phyloP scores from a whole-genome alignment of 1,140 invertebrate genomes.

The Augochlora pura region DNA sequence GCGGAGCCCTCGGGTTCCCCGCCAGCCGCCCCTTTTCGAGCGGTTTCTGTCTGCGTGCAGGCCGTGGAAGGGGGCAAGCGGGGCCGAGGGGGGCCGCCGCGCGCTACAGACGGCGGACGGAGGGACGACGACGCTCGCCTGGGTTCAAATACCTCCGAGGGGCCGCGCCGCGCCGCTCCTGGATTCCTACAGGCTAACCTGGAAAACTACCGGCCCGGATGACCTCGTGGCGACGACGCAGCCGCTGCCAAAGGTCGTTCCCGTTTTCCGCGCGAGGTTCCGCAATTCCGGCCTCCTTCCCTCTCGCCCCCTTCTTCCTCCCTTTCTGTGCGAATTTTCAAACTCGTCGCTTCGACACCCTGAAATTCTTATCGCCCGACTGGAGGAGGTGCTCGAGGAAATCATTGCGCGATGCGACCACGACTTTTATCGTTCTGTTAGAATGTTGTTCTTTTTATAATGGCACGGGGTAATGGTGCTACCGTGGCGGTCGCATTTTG shows the following conservation, averaged over 20 bases:
- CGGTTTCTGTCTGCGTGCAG: constrained; percentile 38
- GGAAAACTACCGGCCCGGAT: constrained; percentile 47
- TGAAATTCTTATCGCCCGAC: too few relatives aligned
- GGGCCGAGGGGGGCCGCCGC: constrained; percentile 32
- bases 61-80: constrained; percentile 25
- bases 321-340: too few relatives aligned
- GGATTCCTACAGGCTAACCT: constrained; percentile 50
- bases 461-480: too few relatives aligned
- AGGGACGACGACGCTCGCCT: constrained; percentile 48
- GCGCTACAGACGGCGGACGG: constrained; percentile 50
- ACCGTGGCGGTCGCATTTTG: too few relatives aligned
- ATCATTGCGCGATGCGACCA: too few relatives aligned
- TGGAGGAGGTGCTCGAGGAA: too few relatives aligned
- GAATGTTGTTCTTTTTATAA: too few relatives aligned
- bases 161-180: constrained; percentile 50
- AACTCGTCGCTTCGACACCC: too few relatives aligned
- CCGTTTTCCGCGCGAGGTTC: neutral
- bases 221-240: constrained; percentile 46
- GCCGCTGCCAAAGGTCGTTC: constrained; percentile 42
- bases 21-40: constrained; percentile 36
- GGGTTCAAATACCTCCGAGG: constrained; percentile 67
- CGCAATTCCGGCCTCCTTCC: constrained; percentile 8
- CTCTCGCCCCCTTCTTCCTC: too few relatives aligned
- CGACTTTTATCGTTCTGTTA: too few relatives aligned
- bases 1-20: constrained; percentile 28